Conservation (phyloP, 1,140 invertebrate genomes). For the Elysia chlorotica region DNA sequence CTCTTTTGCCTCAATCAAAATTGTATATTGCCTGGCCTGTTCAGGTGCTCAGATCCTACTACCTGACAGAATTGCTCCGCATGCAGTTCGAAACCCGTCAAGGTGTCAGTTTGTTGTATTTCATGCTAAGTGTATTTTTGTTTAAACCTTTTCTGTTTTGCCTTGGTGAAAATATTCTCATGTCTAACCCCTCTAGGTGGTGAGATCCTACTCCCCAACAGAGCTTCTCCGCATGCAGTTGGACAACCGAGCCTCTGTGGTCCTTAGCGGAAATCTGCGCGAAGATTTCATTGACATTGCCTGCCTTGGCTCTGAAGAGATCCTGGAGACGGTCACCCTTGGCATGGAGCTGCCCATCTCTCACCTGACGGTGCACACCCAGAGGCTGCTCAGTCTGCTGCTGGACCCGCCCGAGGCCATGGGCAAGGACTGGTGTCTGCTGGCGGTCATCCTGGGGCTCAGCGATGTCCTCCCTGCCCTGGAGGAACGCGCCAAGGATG, state of each 20-base stretch:
- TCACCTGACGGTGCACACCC: slow-evolving; percentile 65
- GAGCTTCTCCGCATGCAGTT: slow-evolving; percentile 66
- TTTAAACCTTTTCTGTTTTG: no score
- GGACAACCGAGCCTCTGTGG: slow-evolving; percentile 36
- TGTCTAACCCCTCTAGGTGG: no score
- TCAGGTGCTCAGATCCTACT: no score
- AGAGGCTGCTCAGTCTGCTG: slow-evolving; percentile 66
- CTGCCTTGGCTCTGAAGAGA: slow-evolving; percentile 69
- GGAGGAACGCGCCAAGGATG: slow-evolving; percentile 48
- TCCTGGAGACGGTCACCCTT: slow-evolving; percentile 34
- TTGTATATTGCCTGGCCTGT: no score
- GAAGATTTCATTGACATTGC: slow-evolving; percentile 75
- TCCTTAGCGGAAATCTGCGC: slow-evolving; percentile 66
- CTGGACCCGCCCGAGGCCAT: slow-evolving; percentile 80
- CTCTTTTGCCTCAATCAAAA: no score
- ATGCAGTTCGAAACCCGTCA: no score
- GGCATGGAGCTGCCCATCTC: slow-evolving; percentile 66
- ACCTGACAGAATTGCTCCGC: no score
- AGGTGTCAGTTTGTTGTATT: no score
- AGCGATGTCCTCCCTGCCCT: slow-evolving; percentile 66
- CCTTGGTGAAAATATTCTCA: no score
- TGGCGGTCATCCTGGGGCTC: slow-evolving; percentile 76
- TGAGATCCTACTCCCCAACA: slow-evolving; percentile 70
- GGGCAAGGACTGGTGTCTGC: slow-evolving; percentile 82
- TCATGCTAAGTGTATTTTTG: no score